phyloP scores from a whole-genome alignment of 2,113 vertebrate genomes.

The Apteryx owenii region DNA sequence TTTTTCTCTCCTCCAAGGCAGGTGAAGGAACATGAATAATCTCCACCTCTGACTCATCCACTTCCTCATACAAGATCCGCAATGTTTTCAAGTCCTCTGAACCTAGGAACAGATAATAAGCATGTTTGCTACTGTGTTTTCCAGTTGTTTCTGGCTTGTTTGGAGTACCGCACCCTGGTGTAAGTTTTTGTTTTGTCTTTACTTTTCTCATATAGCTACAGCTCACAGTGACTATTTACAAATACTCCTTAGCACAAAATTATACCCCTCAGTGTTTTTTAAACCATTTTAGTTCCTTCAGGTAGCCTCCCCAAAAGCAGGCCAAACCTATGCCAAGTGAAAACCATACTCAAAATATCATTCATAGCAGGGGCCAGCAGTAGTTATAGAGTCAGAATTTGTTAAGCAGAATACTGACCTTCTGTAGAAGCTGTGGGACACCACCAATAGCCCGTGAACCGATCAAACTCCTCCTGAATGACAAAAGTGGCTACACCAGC shows the following conservation, averaged over 20 bases:
- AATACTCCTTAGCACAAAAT: not conserved
- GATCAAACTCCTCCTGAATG: slow-evolving; percentile 98
- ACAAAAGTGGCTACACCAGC: slow-evolving; percentile 97
- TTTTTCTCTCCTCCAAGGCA: slow-evolving; percentile 93
- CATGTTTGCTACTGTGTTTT: not conserved
- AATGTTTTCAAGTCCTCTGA: slow-evolving; percentile 84
- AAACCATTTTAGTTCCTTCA: not conserved
- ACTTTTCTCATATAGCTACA: not conserved
- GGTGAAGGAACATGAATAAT: slow-evolving; percentile 96
- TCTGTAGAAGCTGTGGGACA: slow-evolving; percentile 86
- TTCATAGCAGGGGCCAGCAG: not conserved
- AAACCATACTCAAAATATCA: not conserved
- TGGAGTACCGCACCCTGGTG: not conserved
- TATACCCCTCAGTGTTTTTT: not conserved
- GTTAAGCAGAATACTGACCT: slow-evolving; percentile 77
- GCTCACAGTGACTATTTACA: not conserved
- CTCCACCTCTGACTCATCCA: slow-evolving; percentile 96
- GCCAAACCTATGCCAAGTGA: not conserved
- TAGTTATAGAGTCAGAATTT: not conserved
- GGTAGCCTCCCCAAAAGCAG: not conserved
- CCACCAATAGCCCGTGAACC: slow-evolving; percentile 98
- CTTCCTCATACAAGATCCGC: slow-evolving; percentile 92
- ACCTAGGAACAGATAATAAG: slow-evolving; percentile 63
- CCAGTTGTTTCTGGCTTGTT: not conserved
- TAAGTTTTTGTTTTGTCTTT: not conserved